Conservation (phyloP, 2,113 vertebrate species). For the Oreochromis tanganicae region DNA sequence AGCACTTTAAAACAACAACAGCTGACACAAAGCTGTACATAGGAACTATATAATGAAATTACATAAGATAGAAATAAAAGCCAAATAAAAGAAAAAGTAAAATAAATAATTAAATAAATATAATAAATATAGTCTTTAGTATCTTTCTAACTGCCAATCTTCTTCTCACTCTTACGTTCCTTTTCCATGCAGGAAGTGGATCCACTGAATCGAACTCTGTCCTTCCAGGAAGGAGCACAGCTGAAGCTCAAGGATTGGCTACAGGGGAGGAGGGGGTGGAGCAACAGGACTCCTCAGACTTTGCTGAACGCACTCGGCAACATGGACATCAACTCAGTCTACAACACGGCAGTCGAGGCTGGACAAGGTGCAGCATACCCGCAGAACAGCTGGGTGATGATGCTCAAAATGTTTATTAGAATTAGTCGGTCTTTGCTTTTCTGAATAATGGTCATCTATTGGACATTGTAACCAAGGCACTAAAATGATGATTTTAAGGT, state of each 20-base stretch:
- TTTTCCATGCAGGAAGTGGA: constrained; percentile 60
- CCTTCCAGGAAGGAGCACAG: constrained; percentile 64
- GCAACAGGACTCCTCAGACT: constrained; percentile 64
- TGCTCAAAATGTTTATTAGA: neutral
- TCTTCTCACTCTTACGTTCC: neutral
- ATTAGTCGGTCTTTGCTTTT: neutral
- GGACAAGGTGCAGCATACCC: constrained; percentile 20
- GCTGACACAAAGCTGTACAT: neutral
- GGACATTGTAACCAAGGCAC: neutral
- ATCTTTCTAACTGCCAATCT: neutral
- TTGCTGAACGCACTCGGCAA: constrained; percentile 70
- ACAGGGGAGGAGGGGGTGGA: constrained; percentile 63
- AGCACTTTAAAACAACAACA: neutral
- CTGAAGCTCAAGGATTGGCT: constrained; percentile 56
- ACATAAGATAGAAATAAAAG: neutral
- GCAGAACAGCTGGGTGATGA: neutral
- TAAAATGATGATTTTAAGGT: neutral
- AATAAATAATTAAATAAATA: neutral
- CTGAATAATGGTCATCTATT: neutral
- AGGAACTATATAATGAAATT: neutral
- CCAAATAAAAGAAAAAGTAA: neutral
- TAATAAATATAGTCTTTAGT: neutral
- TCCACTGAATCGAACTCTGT: constrained; percentile 68
- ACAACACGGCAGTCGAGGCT: constrained; percentile 1
- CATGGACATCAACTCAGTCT: constrained; percentile 61